Evolutionary conservation across 2,888 invertebrate species (phyloP), one percentile per base, ranked within the genome.

Genomic region (Aricia artaxerxes): DNA sequence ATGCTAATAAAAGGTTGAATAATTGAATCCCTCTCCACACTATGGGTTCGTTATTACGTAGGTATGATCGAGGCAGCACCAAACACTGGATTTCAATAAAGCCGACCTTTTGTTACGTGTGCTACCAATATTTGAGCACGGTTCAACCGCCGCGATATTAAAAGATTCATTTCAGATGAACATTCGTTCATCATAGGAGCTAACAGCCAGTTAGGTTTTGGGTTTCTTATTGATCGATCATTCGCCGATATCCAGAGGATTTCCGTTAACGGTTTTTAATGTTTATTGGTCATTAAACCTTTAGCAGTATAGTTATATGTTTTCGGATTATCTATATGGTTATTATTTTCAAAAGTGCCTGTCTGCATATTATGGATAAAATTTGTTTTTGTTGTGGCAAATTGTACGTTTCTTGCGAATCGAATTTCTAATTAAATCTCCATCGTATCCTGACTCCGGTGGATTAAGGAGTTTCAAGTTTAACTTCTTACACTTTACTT

Each of bases 81-180:
- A 84, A 85, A 85, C 86, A 88, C 88, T 87, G 91, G 92, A 92
- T 92, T 93, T 92, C 93, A 93, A 93, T 93, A 93, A 92, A 85
- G 85, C 85, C 84, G 85, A 85, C 86, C 92, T 92, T 93, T 93
- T 93, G 92, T 92, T 91, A 92, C 91, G 90, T 90, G 92, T 89
- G 90, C 89, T 86, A 87, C 90, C 91, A 91, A 90, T 93, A 91
- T 93, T 93, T 92, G 93, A 92, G 87, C 90, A 83, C 80, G 83
- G 84, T 85, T 85, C 84, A 85, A 83, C 82, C 84, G 85, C 83
- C 83, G 86, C 90, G 89, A 92, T 92, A 92, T 92, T 92, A 92
- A 92, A 92, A 91, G 89, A 91, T 91, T 91, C 91, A 92, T 92
- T 90, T 90, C 88, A 87, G 87, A 88, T 88, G 78, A 78, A 78